These are phyloP conservation scores for Fregetta grallaria DNA, from an alignment of 2,113 vertebrate species.

Conservation along the genomic window DNA sequence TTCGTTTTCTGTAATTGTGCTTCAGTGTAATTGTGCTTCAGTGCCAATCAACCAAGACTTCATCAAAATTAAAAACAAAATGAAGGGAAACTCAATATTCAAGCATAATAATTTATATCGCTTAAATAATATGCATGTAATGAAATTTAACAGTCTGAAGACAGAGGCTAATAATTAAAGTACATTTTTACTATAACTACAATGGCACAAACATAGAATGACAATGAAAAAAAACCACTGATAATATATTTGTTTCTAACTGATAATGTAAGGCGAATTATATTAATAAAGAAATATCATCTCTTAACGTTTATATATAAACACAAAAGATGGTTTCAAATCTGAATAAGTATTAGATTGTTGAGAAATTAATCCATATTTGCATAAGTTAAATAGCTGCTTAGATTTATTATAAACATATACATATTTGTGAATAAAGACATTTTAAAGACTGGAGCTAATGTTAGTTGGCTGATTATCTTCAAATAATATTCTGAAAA, in stretches of 20 bases:
- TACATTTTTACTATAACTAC: not conserved
- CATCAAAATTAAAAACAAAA: not conserved
- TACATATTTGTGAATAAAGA: not conserved
- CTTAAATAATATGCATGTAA: not conserved
- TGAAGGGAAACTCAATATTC: not conserved
- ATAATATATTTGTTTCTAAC: not conserved
- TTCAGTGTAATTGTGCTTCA: not conserved
- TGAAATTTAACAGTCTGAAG: not conserved
- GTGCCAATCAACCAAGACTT: not conserved
- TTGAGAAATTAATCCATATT: not conserved
- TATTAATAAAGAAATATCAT: not conserved
- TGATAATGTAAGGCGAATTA: not conserved
- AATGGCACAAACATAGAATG: not conserved
- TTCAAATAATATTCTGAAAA: not conserved
- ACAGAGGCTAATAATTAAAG: not conserved
- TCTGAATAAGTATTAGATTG: not conserved
- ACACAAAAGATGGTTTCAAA: not conserved
- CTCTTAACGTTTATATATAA: not conserved
- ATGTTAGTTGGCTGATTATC: not conserved
- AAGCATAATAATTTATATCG: not conserved
- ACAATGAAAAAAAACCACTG: not conserved
- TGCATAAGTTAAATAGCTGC: not conserved
- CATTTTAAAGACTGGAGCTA: not conserved
- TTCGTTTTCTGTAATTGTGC: not conserved
- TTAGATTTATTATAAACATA: not conserved